These are phyloP conservation scores for Nerophis ophidion DNA, from an alignment of 2,113 vertebrate genomes.

Conservation along the genomic window DNA sequence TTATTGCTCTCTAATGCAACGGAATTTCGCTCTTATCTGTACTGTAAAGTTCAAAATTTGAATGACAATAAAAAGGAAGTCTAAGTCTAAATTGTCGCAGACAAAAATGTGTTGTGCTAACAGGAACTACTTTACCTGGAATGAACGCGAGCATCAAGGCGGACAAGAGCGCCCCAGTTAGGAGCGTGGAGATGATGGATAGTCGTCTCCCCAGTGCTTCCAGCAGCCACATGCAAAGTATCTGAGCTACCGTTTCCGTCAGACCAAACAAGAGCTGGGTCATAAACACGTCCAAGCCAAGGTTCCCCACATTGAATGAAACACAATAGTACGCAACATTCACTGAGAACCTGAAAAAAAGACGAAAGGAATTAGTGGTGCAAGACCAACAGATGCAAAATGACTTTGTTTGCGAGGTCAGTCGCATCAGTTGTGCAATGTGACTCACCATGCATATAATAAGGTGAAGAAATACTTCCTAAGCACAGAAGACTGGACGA, in stretches of 20 bases:
- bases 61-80: too few species aligned
- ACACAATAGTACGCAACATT: constrained; percentile 59
- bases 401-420: neutral
- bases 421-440: neutral
- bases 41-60: too few species aligned
- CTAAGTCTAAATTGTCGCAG: neutral
- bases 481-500: constrained; percentile 57
- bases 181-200: constrained; percentile 40
- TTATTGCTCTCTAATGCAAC: too few species aligned
- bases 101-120: too few species aligned
- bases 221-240: constrained; percentile 61
- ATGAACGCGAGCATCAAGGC: constrained; percentile 49
- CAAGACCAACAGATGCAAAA: neutral
- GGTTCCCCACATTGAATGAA: constrained; percentile 50
- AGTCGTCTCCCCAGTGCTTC: constrained; percentile 59
- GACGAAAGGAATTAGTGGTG: neutral
- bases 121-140: constrained; percentile 50
- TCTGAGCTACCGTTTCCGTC: constrained; percentile 53
- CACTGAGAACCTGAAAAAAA: constrained; percentile 61
- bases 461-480: constrained; percentile 65
- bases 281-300: constrained; percentile 49
- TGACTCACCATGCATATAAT: constrained; percentile 56
- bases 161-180: constrained; percentile 44
- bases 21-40: too few species aligned
- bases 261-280: constrained; percentile 48